Evolutionary conservation across 2,888 invertebrate genomes (phyloP), one percentile per base, ranked within the genome.

Genomic region (Busseola fusca): DNA sequence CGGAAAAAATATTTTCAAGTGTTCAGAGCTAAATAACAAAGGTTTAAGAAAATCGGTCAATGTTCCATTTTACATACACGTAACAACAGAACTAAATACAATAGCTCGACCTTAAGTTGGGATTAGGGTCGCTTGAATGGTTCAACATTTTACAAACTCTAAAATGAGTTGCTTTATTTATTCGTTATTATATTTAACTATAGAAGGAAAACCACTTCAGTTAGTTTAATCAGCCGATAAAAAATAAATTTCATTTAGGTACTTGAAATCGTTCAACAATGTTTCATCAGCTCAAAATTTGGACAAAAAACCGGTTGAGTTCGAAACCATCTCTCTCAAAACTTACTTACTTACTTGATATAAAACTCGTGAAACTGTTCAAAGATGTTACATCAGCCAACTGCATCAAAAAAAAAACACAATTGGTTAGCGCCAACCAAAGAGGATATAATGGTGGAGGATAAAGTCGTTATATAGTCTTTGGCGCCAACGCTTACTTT

Each of bases 251-350:
- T n/a, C 3, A 25, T 16, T 27, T 18, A n/a, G 7, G 0, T 27
- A 52, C 48, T 60, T 18, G 63, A 64, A 76, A 81, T 64, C 10
- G 21, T 64, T 56, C 25, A 68, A 56, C 25, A 37, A 50, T 52
- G 42, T 77, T 81, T 63, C 72, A 64, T 72, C 79, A 82, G 42
- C 78, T 30, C 21, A 42, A 52, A 73, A 42, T 58, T 58, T 16
- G 27, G 18, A 42, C 40, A 27, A 62, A 50, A 68, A 57, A 42
- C 16, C 9, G 27, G 34, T 60, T n/a, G 18, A 27, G 18, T 48
- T 52, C 37, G 30, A 80, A 74, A 57, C 34, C 34, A 60, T 74
- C 37, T 71, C 37, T 71, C 72, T 72, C n/a, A 25, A 56, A 79
- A 74, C 64, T 16, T 25, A 56, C 60, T 34, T 34, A 40, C 2